These are phyloP conservation scores for Monochamus alternatus DNA, from an alignment of 2,888 invertebrate genomes.

Conservation along the genomic window DNA sequence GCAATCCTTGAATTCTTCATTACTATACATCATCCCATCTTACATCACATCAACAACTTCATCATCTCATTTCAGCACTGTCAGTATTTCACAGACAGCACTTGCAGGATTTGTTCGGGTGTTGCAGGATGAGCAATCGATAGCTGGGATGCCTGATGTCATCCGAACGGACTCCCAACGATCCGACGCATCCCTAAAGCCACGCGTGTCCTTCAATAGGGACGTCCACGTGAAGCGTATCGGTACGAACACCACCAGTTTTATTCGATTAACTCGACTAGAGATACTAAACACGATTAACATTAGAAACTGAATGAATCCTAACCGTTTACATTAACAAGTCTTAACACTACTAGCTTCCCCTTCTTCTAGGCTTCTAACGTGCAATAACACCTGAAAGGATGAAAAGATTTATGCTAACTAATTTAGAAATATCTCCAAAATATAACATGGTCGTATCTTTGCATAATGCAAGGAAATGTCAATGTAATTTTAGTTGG, in stretches of 20 bases:
- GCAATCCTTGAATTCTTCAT: neutral
- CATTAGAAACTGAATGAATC: neutral
- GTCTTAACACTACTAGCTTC: neutral
- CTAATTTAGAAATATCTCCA: too few relatives aligned
- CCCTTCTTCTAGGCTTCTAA: neutral
- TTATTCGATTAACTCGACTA: slow-evolving; percentile 29
- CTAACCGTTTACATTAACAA: slow-evolving; percentile 9
- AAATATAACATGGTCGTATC: too few relatives aligned
- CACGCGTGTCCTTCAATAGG: slow-evolving; percentile 89
- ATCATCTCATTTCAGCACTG: slow-evolving; percentile 31
- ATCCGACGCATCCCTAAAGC: slow-evolving; percentile 74
- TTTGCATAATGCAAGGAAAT: too few relatives aligned
- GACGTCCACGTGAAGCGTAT: slow-evolving; percentile 93
- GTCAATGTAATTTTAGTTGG: too few relatives aligned
- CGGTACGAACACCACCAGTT: slow-evolving; percentile 72
- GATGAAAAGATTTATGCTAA: too few relatives aligned
- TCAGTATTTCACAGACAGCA: slow-evolving; percentile 21
- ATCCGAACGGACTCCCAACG: slow-evolving; percentile 74
- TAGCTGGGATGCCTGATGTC: slow-evolving; percentile 73
- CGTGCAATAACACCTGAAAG: neutral
- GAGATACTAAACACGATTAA: slow-evolving; percentile 26
- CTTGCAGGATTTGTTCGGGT: slow-evolving; percentile 53
- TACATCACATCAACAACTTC: slow-evolving; percentile 5
- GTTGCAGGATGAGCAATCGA: slow-evolving; percentile 65
- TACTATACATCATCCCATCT: neutral